A percentile compares a stretch with the other conserved stretches of the same genome.
Conservation (phyloP, 2,113 vertebrate genomes). For the Laterallus jamaicensis region DNA sequence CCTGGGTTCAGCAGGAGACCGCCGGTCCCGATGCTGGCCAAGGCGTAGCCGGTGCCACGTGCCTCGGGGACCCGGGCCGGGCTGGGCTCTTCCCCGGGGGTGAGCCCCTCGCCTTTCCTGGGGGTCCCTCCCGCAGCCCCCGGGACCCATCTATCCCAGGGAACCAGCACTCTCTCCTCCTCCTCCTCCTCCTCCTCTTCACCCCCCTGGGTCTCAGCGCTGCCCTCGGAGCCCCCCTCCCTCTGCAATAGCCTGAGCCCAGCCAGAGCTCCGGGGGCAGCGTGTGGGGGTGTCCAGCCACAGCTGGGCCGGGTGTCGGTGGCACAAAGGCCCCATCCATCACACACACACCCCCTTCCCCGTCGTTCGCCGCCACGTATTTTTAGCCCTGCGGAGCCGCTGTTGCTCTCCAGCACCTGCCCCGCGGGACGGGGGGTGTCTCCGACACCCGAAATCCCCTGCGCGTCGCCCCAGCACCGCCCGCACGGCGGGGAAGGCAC, state of each 20-base stretch:
- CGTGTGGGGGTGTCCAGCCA: not conserved
- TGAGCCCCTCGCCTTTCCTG: not conserved
- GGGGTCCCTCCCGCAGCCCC: not conserved
- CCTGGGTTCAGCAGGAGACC: not conserved
- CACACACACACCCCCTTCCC: not conserved
- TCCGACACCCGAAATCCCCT: not conserved
- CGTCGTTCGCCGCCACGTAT: not conserved
- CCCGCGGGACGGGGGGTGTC: not conserved
- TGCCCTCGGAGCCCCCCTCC: not conserved
- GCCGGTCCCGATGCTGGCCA: not conserved
- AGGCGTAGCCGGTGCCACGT: not conserved
- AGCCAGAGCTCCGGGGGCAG: no score
- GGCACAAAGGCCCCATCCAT: conserved; percentile 14
- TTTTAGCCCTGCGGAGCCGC: conserved; percentile 13
- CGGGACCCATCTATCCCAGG: no score
- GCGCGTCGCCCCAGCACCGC: not conserved
- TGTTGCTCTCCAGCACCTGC: conserved; percentile 34
- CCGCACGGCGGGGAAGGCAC: not conserved
- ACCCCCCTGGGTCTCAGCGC: not conserved
- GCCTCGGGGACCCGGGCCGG: not conserved
- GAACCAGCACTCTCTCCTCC: not conserved
- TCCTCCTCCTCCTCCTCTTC: not conserved
- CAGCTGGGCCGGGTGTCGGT: not conserved
- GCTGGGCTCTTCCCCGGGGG: not conserved
- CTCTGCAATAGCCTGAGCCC: not conserved